Percentiles rank a stretch among this genome's conserved stretches.
These are phyloP conservation scores for Amorpha juglandis DNA, from an alignment of 2,888 invertebrate genomes.

Conservation along the genomic window DNA sequence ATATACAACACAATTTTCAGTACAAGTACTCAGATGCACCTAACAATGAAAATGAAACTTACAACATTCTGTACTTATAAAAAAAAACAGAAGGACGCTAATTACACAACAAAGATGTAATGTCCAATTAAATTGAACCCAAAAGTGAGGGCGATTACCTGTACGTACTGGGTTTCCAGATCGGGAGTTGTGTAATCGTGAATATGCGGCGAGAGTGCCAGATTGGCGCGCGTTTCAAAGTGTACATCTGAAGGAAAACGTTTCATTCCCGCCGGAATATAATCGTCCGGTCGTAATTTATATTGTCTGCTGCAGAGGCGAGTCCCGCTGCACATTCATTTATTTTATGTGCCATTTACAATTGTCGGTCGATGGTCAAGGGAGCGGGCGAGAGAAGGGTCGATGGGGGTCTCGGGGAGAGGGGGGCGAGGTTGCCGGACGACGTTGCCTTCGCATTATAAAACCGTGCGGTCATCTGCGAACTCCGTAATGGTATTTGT, in stretches of 20 bases:
- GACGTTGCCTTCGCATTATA: slow-evolving; percentile 82
- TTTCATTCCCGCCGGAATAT: slow-evolving; percentile 84
- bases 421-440: slow-evolving; percentile 55
- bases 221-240: slow-evolving; percentile 38
- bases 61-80: no score
- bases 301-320: slow-evolving; percentile 85
- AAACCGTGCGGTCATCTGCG: slow-evolving; percentile 85
- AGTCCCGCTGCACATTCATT: slow-evolving; percentile 85
- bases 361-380: slow-evolving; percentile 86
- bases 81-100: neutral
- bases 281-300: slow-evolving; percentile 85
- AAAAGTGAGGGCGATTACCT: slow-evolving; percentile 5
- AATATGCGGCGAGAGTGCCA: slow-evolving; percentile 6
- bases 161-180: neutral
- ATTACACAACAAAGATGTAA: neutral
- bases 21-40: no score
- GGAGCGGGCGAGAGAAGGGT: slow-evolving; percentile 67
- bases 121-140: neutral
- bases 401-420: slow-evolving; percentile 54
- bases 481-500: slow-evolving; percentile 81
- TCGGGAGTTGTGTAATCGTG: neutral
- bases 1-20: no score
- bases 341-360: slow-evolving; percentile 86
- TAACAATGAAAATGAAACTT: no score
- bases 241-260: slow-evolving; percentile 81